A percentile compares a stretch with the other conserved stretches of the same genome.
Evolutionary conservation across 2,797 vertebrate species (phyloP).

Genomic region (Enteromius treurensis): DNA sequence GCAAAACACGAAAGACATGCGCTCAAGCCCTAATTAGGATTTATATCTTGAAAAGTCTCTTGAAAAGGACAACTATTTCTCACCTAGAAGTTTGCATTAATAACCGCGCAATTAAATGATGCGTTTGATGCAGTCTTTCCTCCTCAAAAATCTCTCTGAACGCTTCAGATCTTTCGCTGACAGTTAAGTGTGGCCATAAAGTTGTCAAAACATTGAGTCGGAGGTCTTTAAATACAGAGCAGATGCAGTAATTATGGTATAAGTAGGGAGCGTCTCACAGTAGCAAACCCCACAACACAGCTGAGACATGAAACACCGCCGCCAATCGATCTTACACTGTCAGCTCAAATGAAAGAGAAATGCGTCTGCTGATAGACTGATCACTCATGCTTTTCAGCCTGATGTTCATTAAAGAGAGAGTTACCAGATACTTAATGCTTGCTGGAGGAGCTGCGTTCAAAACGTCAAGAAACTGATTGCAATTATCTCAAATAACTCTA

Average conservation of each 20-base stretch:
- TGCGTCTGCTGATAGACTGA: constrained; percentile 20
- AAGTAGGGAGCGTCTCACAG: constrained; percentile 50
- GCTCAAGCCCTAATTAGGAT: background rate
- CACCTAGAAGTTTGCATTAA: constrained; percentile 21
- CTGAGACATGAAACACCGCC: constrained; percentile 58
- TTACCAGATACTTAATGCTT: background rate
- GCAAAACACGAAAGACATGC: background rate
- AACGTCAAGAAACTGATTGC: background rate
- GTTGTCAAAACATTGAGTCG: constrained; percentile 48
- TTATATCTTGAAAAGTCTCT: background rate
- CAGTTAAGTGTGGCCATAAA: constrained; percentile 44
- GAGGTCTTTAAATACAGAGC: constrained; percentile 53
- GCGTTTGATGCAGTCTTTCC: constrained; percentile 7
- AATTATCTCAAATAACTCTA: background rate
- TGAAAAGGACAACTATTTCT: background rate
- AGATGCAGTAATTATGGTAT: constrained; percentile 52
- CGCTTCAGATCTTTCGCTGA: constrained; percentile 41
- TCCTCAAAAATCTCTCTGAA: constrained; percentile 26
- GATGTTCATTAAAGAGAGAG: constrained; percentile 18
- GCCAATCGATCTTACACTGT: constrained; percentile 50
- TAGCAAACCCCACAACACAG: constrained; percentile 58
- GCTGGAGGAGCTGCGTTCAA: background rate
- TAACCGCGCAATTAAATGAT: background rate
- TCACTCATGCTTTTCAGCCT: constrained; percentile 18
- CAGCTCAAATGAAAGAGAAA: constrained; percentile 44